Conservation (phyloP, 2,888 invertebrate genomes). For the Ephialtes manifestator region DNA sequence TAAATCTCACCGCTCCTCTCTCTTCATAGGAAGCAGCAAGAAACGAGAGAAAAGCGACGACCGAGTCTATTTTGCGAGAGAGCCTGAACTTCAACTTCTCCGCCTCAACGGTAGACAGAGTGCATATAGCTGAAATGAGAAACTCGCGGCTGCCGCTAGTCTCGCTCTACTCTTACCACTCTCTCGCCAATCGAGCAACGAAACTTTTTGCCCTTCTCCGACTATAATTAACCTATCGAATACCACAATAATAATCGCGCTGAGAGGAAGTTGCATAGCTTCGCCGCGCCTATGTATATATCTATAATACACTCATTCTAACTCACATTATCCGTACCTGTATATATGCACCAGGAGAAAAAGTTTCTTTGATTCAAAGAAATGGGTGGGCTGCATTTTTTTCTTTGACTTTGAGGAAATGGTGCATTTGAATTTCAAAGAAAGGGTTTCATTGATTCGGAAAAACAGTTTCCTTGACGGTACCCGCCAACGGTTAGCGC, state of each 20-base stretch:
- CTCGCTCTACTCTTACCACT: background rate
- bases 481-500: too few species aligned
- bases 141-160: background rate
- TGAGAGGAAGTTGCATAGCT: conserved; percentile 54
- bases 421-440: too few species aligned
- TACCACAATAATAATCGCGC: conserved; percentile 58
- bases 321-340: background rate
- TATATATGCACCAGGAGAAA: too few species aligned
- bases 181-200: conserved; percentile 37
- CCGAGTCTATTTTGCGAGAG: conserved; percentile 32
- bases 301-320: background rate
- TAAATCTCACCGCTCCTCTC: conserved; percentile 4
- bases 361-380: too few species aligned
- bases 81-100: conserved; percentile 60
- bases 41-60: conserved; percentile 50
- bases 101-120: conserved; percentile 41
- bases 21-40: conserved; percentile 4
- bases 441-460: too few species aligned
- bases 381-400: too few species aligned
- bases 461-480: too few species aligned
- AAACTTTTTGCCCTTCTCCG: conserved; percentile 60
- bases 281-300: conserved; percentile 50
- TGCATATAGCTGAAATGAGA: conserved; percentile 25
- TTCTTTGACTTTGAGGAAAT: too few species aligned
- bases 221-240: conserved; percentile 67